Base-by-base conservation (phyloP, 2,797 vertebrate genomes). In the Emydoidea blandingii region DNA sequence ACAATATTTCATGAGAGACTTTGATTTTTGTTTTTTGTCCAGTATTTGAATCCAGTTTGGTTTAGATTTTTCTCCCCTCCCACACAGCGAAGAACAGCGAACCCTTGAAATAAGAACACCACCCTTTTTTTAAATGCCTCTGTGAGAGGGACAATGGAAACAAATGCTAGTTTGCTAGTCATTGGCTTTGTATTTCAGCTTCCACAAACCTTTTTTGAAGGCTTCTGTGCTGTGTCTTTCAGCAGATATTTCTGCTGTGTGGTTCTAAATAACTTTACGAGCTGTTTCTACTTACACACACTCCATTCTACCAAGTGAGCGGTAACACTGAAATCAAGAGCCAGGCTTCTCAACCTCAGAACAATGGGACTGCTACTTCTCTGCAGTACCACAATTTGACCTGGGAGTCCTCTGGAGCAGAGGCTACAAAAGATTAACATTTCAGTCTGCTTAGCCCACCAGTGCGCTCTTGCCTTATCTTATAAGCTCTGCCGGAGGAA, bases 381-480 rank as follows among this genome's bases (percentile, higher is more conserved):
- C 8, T 0, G 85, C 97, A 86, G 54, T 89, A 90, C 62, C 37
- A 54, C 54, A 90, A 76, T 95, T 97, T 97, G 97, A 97, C 97
- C 96, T 65, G 87, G 37, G 84, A 92, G 85, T 95, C 90, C 94
- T 95, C 89, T 31, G 83, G 95, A 97, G 95, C 94, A 96, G 29
- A 82, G 86, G 81, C 91, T 93, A 97, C 95, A 97, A 97, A 97
- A 97, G 97, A 93, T 97, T 97, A 96, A 93, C 96, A 96, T 97
- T 97, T 92, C 95, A 96, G 97, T 97, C 96, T 93, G 83, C 93
- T 95, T 92, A 96, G 95, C 94, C 97, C 95, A 95, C 93, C 87
- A 82, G 79, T 90, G 96, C 80, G 11, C 93, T 90, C 96, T 93
- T 95, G 93, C 92, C 96, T 97, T 96, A 96, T 96, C 96, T 96